phyloP scores from a whole-genome alignment of 2,797 vertebrate species.

The Oreochromis grahami region DNA sequence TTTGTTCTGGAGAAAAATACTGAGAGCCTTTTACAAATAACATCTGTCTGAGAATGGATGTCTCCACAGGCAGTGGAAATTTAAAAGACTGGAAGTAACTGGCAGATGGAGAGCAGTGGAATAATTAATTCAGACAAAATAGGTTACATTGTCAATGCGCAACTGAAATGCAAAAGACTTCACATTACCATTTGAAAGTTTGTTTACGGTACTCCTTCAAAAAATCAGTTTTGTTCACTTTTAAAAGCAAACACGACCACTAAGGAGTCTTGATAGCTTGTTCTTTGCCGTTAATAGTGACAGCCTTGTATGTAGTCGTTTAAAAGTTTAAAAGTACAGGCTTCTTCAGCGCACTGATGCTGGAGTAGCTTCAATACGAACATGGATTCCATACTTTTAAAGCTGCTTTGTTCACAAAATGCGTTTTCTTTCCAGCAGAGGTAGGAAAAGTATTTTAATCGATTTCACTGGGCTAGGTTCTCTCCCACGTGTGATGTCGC shows the following conservation, averaged over 20 bases:
- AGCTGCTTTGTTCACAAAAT: neutral
- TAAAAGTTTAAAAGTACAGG: neutral
- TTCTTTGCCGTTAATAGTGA: neutral
- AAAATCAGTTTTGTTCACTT: neutral
- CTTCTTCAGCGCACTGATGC: neutral
- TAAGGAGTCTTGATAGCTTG: neutral
- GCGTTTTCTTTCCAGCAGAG: neutral
- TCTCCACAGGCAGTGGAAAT: neutral
- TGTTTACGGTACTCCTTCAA: neutral
- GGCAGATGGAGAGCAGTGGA: constrained; percentile 15
- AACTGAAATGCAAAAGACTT: constrained; percentile 22
- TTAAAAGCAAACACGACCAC: neutral
- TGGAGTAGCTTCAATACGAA: neutral
- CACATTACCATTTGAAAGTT: constrained; percentile 17
- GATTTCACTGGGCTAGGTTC: neutral
- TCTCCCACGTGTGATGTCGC: constrained; percentile 5
- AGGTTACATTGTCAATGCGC: neutral
- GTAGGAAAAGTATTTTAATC: neutral
- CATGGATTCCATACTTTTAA: neutral
- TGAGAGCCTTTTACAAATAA: constrained; percentile 6
- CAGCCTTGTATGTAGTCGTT: neutral
- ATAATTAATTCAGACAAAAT: constrained; percentile 11
- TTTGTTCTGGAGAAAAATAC: neutral
- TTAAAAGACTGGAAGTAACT: constrained; percentile 9
- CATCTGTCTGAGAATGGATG: neutral